Evolutionary conservation across 2,797 vertebrate species (phyloP), one percentile per base, ranked within the genome.

Genomic region (Gallinago solitaria): DNA sequence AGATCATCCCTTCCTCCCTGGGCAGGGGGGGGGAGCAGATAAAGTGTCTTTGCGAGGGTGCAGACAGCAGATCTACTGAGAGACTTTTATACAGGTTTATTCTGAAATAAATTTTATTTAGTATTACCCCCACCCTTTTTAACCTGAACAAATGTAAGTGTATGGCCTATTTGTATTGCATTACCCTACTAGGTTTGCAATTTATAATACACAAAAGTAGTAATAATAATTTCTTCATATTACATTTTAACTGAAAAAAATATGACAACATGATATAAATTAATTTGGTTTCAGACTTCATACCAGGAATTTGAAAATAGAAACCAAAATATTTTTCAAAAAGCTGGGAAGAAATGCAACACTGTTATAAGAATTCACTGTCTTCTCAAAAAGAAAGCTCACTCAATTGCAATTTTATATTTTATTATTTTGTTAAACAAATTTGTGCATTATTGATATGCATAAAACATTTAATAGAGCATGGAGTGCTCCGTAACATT

Each of bases 221-320:
- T 5, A 14, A 35, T 18, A 37, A 79, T 25, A 50, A 68, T 61
- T 64, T 71, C 21, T 64, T 84, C 28, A 10, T 64, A 33, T 45
- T 60, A 21, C 11, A 79, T 32, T 84, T 78, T 39, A 68, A 75
- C 10, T 63, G 32, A 61, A 88, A 83, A 86, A 21, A 89, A 87
- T 81, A 57, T 48, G 23, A 61, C 16, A 39, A 32, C 16, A 63
- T 9, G 32, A 61, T 47, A 41, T 9, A 56, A 73, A 67, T 54
- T 48, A 61, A 61, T 61, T 54, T 24, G 39, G 7, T 28, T 76
- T 43, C 27, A 48, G 35, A 48, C 9, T 70, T 57, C 33, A 60
- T 30, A 50, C 9, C 27, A 81, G 12, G 16, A 50, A 75, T 60
- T 45, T 30, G 27, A 39, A 86, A 90, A 79, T 28, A 13, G 30